Evolutionary conservation across 2,888 invertebrate genomes (phyloP).

Genomic region (Diabrotica balteata): DNA sequence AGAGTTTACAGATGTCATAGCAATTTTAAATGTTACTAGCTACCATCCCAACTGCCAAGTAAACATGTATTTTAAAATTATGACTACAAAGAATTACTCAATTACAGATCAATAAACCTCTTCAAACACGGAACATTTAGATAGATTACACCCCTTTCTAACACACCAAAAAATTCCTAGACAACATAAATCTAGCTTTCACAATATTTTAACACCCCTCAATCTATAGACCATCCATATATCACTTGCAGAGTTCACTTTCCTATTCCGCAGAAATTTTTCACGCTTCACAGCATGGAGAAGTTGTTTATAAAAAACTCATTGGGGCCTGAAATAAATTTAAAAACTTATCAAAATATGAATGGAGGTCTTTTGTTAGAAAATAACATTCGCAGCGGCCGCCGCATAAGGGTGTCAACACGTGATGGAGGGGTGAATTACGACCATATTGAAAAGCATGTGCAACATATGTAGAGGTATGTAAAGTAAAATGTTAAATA

Average conservation of each 20-base stretch:
- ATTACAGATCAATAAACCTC: no score
- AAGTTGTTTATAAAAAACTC: conserved; percentile 21
- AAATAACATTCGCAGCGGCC: conserved; percentile 27
- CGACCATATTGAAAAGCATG: conserved; percentile 20
- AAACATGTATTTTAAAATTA: no score
- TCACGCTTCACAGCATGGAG: conserved; percentile 5
- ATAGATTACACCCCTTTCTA: no score
- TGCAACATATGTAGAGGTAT: conserved; percentile 1
- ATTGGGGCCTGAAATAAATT: conserved; percentile 42
- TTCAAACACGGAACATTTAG: no score
- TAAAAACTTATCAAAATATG: conserved; percentile 45
- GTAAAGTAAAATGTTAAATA: no score
- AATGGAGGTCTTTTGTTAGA: conserved; percentile 42
- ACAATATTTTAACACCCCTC: background rate
- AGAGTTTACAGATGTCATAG: no score
- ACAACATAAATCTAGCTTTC: background rate
- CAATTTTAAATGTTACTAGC: no score
- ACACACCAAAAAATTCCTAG: no score
- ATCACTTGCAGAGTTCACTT: background rate
- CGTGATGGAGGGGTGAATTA: conserved; percentile 9
- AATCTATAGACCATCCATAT: background rate
- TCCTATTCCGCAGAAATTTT: conserved; percentile 2
- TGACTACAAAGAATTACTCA: no score
- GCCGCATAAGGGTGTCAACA: conserved; percentile 18
- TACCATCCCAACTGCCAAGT: no score